These are phyloP conservation scores for Tupaia tana DNA, from an alignment of 2,113 vertebrate species.

Conservation along the genomic window DNA sequence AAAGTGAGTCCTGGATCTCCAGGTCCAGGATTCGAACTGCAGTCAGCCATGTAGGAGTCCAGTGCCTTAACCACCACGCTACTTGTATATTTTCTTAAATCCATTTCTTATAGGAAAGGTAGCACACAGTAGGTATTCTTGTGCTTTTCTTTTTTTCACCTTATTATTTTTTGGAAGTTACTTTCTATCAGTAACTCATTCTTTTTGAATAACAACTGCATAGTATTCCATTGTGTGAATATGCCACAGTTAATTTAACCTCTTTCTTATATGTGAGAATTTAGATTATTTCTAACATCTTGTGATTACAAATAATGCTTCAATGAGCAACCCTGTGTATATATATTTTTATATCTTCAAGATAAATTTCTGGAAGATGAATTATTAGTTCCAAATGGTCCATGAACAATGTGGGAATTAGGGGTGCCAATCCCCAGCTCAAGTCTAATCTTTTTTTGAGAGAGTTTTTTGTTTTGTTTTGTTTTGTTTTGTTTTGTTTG, in stretches of 20 bases:
- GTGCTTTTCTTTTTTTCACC: background rate
- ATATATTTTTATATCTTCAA: background rate
- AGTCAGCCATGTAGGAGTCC: too few species aligned
- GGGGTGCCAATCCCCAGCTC: too few species aligned
- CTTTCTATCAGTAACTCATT: background rate
- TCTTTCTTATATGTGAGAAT: background rate
- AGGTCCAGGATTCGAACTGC: too few species aligned
- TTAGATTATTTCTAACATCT: background rate
- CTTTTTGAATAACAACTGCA: background rate
- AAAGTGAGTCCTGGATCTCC: too few species aligned
- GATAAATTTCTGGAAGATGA: background rate
- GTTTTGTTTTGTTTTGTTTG: too few species aligned
- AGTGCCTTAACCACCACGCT: too few species aligned
- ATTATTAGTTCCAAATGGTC: background rate
- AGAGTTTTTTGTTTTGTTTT: too few species aligned
- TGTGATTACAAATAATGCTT: background rate
- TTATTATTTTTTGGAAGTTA: slow-evolving; percentile 14
- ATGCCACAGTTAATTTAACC: background rate
- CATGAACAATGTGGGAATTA: too few species aligned
- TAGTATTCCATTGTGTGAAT: background rate
- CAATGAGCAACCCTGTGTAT: background rate
- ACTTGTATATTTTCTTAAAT: background rate
- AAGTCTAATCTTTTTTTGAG: too few species aligned
- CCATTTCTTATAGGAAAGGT: background rate
- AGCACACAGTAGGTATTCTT: background rate